A percentile compares a stretch with the other conserved stretches of the same genome.
These are phyloP conservation scores for Acanthosepion esculentum DNA, from an alignment of 2,888 invertebrate species.

Conservation along the genomic window DNA sequence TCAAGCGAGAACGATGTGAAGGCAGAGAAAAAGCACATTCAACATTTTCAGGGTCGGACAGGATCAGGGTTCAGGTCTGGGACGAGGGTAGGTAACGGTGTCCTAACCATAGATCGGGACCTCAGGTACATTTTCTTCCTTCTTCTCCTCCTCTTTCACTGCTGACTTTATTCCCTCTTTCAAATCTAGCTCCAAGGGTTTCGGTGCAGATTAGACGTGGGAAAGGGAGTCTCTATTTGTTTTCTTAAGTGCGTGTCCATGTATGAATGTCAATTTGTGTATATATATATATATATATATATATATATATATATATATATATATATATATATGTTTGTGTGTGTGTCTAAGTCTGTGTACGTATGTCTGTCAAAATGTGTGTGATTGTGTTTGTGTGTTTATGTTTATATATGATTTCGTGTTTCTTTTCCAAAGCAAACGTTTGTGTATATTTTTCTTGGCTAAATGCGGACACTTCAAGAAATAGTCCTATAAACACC, in stretches of 20 bases:
- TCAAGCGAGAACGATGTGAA: not conserved
- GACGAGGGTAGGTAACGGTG: not conserved
- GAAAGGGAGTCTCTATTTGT: conserved; percentile 1
- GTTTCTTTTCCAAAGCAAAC: not conserved
- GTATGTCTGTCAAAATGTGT: not conserved
- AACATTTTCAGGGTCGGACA: not conserved
- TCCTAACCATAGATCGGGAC: not conserved
- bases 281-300: not conserved
- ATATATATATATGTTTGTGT: not conserved
- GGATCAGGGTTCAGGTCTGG: not conserved
- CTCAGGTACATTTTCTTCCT: not conserved
- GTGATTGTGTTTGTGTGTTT: not conserved
- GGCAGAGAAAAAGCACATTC: not conserved
- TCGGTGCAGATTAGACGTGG: not conserved
- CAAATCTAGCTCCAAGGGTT: not conserved
- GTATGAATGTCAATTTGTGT: not conserved
- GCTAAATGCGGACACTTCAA: not conserved
- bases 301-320: not conserved
- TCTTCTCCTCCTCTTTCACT: not conserved
- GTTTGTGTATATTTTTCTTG: conserved; percentile 8
- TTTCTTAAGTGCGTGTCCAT: not conserved
- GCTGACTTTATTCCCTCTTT: not conserved
- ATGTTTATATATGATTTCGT: conserved; percentile 13
- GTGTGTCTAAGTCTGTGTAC: not conserved
- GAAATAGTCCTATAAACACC: not conserved